These are phyloP conservation scores for Xylocopa sonorina DNA, from an alignment of 1,140 invertebrate genomes.

Conservation along the genomic window DNA sequence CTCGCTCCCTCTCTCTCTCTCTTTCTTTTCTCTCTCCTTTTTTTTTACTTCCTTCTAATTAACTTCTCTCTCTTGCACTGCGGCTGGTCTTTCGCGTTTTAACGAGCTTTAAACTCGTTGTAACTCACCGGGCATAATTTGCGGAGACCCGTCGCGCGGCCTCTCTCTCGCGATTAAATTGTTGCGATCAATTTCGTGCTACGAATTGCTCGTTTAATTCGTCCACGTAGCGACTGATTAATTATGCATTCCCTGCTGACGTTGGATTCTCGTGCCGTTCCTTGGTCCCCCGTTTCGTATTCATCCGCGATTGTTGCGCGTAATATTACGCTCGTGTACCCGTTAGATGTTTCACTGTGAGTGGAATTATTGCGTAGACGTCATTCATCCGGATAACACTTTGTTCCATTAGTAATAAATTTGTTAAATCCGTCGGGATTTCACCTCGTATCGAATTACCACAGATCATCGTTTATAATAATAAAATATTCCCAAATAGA, in stretches of 20 bases:
- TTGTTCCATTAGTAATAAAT: too few relatives aligned
- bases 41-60: constrained; percentile 38
- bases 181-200: constrained; percentile 38
- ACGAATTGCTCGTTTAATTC: constrained; percentile 32
- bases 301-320: neutral
- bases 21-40: neutral
- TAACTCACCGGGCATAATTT: constrained; percentile 26
- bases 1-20: neutral
- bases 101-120: constrained; percentile 49
- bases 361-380: too few relatives aligned
- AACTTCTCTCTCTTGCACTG: constrained; percentile 36
- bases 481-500: neutral
- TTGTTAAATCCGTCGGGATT: too few relatives aligned
- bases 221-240: constrained; percentile 28
- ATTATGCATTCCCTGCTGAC: constrained; percentile 10
- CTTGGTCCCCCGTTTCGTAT: neutral
- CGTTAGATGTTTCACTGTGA: too few relatives aligned
- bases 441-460: too few relatives aligned
- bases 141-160: constrained; percentile 14
- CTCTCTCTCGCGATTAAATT: constrained; percentile 39
- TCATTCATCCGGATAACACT: too few relatives aligned
- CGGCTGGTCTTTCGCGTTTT: constrained; percentile 34
- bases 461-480: neutral
- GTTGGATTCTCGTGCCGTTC: neutral
- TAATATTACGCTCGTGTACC: neutral